Conservation (phyloP, 2,797 vertebrate species). For the Ceryle rudis region DNA sequence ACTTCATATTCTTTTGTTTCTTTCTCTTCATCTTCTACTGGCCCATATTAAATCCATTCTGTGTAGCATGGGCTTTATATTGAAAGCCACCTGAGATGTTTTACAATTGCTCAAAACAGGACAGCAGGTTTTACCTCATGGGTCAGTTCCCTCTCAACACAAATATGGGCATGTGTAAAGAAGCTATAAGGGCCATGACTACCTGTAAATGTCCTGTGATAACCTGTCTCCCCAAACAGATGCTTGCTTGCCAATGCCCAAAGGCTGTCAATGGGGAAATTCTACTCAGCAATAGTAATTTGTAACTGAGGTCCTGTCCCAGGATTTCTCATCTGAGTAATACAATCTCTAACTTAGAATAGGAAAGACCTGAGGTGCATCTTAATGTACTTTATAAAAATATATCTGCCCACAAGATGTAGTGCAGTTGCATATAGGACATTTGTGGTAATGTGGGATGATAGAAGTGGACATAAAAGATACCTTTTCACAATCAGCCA, state of each 20-base stretch:
- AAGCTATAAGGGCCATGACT: not conserved
- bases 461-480: not conserved
- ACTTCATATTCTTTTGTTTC: not conserved
- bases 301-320: not conserved
- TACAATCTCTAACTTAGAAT: not conserved
- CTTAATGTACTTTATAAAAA: not conserved
- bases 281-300: not conserved
- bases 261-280: not conserved
- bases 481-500: not conserved
- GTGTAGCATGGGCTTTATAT: not conserved
- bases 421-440: fast-evolving
- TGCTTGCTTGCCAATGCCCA: not conserved
- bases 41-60: not conserved
- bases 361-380: not conserved
- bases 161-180: fast-evolving
- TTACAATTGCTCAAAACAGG: not conserved
- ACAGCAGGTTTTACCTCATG: not conserved
- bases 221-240: not conserved
- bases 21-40: not conserved
- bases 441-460: fast-evolving
- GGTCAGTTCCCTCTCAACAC: not conserved
- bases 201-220: not conserved
- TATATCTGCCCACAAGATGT: fast-evolving
- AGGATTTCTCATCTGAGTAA: not conserved
- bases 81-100: not conserved